These are phyloP conservation scores for Pogonocherus hispidulus DNA, from an alignment of 2,888 invertebrate genomes.

Conservation along the genomic window DNA sequence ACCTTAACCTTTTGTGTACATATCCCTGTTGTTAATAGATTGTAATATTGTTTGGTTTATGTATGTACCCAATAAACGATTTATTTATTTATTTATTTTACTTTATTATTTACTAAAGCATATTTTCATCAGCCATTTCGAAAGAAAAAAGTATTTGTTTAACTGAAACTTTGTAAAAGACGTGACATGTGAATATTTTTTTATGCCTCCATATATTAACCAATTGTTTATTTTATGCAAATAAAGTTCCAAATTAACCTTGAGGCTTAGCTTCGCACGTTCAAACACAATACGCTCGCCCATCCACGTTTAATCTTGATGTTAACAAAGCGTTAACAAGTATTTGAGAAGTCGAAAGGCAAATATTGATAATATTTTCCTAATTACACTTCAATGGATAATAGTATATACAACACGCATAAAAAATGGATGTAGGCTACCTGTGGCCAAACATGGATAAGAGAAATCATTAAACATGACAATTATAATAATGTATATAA, in stretches of 20 bases:
- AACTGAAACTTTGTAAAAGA: background rate
- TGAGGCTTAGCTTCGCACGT: slow-evolving; percentile 6
- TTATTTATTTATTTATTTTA: too few species aligned
- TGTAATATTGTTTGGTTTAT: too few species aligned
- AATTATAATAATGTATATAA: too few species aligned
- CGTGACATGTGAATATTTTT: background rate
- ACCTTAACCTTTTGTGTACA: too few species aligned
- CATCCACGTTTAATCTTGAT: slow-evolving; percentile 12
- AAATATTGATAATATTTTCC: slow-evolving; percentile 1
- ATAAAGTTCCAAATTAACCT: slow-evolving; percentile 24
- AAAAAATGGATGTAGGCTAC: slow-evolving; percentile 1
- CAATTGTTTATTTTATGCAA: slow-evolving; percentile 21
- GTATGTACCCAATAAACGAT: too few species aligned
- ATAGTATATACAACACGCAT: background rate
- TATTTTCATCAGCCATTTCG: background rate
- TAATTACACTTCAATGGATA: slow-evolving; percentile 12
- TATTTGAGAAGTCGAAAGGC: slow-evolving; percentile 17
- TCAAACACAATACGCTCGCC: slow-evolving; percentile 10
- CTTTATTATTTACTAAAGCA: background rate
- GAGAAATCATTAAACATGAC: background rate
- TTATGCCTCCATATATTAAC: background rate
- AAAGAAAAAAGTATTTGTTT: background rate
- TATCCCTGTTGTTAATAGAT: too few species aligned
- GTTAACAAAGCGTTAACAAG: slow-evolving; percentile 18
- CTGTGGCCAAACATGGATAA: background rate